Percentiles rank a stretch among this genome's conserved stretches.
Conservation (phyloP, 2,888 invertebrate species). For the Mimumesa dahlbomi region DNA sequence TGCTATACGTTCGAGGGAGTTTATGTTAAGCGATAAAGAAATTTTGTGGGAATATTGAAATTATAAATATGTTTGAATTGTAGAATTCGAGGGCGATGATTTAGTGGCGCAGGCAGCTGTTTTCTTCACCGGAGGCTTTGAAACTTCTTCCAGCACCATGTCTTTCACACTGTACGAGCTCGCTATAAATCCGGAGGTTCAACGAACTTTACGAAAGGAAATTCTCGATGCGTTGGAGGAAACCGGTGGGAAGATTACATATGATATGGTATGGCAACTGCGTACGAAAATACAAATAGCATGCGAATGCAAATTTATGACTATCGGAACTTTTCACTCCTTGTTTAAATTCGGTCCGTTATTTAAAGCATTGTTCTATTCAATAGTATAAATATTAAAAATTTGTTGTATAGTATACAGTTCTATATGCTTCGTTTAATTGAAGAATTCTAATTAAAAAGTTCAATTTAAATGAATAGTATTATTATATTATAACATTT, state of each 20-base stretch:
- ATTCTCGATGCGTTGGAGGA: constrained; percentile 56
- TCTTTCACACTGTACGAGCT: constrained; percentile 69
- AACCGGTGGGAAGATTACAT: constrained; percentile 66
- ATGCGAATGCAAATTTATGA: too few species aligned
- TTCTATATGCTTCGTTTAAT: too few species aligned
- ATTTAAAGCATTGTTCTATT: too few species aligned
- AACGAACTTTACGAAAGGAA: constrained; percentile 64
- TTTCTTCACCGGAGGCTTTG: constrained; percentile 74
- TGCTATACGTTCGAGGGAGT: too few species aligned
- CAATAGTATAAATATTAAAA: too few species aligned
- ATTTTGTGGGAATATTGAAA: background rate
- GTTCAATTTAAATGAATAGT: too few species aligned
- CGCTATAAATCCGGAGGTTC: constrained; percentile 64
- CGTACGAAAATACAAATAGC: too few species aligned
- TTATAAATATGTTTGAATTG: constrained; percentile 1
- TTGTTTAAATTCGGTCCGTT: too few species aligned
- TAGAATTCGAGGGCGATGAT: constrained; percentile 71
- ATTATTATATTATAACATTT: too few species aligned
- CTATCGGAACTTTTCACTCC: too few species aligned
- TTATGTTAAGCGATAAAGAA: background rate
- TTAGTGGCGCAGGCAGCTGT: constrained; percentile 69
- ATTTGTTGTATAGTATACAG: too few species aligned
- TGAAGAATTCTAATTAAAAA: too few species aligned
- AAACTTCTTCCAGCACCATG: constrained; percentile 68
- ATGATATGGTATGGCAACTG: constrained; percentile 65